Evolutionary conservation across 2,797 vertebrate species (phyloP), one percentile per base, ranked within the genome.

Genomic region (Craterocephalus amniculus): DNA sequence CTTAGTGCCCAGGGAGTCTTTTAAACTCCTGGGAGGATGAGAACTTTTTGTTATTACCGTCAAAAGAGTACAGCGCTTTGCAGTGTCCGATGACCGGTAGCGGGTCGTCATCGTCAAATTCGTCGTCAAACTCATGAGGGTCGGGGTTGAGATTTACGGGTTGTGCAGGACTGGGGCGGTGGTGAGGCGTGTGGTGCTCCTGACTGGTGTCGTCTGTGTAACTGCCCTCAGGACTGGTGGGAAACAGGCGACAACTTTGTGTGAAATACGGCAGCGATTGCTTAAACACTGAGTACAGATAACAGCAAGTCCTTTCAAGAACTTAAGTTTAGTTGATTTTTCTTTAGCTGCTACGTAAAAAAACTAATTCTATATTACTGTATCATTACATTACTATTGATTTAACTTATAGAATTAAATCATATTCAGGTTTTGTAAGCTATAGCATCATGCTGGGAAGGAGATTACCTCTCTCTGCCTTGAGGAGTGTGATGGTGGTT

Each of bases 91-190:
- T 95, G 80, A 97, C 96, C 0, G 98, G 98, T 70, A 99, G 93
- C 0, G 97, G 98, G 74, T 99, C 98, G 0, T 99, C 98, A 7
- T 99, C 97, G 54, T 99, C 98, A 73, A 99, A 99, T 73, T 99
- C 98, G 20, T 99, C 98, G 4, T 99, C 98, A 70, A 98, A 98
- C 82, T 99, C 97, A 7, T 96, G 95, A 4, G 95, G 96, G 49
- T 95, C 91, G 0, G 95, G 92, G 69, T 95, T 96, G 0, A 95
- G 92, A 1, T 95, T 95, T 2, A 94, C 93, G 43, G 95, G 93
- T 63, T 96, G 94, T 32, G 97, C 95, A 45, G 97, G 96, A n/a
- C 88, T 93, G 27, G 95, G 85, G 76, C 96, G 87, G 9, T 91
- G 94, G 24, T 94, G 96, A 14, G 96, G 93, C 0, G 96, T 95